Conservation (phyloP, 92 coral and sea anemone species). For the Umimayanthus chanpuru region DNA sequence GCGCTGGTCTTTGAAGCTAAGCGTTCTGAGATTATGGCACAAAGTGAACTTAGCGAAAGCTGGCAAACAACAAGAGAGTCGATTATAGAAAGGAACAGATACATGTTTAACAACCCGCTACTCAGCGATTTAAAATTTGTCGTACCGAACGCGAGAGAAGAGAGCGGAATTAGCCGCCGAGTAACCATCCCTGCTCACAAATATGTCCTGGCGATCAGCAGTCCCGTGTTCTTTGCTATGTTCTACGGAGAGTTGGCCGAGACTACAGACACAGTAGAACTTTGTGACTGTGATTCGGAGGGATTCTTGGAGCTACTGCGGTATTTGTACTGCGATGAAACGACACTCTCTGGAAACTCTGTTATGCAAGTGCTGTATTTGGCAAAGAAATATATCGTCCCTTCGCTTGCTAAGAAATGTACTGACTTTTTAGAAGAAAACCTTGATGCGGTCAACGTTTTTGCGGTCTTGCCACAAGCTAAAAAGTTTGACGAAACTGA, state of each 20-base stretch:
- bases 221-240: conserved; percentile 67
- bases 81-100: conserved; percentile 46
- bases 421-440: conserved; percentile 49
- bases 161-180: conserved; percentile 6
- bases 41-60: not conserved
- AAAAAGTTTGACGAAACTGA: conserved; percentile 53
- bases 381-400: conserved; percentile 59
- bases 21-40: not conserved
- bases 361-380: conserved; percentile 60
- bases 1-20: not conserved
- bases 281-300: conserved; percentile 58
- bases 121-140: conserved; percentile 60
- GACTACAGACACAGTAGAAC: conserved; percentile 41
- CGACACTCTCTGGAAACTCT: conserved; percentile 40
- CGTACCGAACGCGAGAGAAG: conserved; percentile 26
- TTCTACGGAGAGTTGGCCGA: conserved; percentile 63
- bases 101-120: conserved; percentile 49
- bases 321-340: conserved; percentile 54
- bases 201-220: conserved; percentile 59
- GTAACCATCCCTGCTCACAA: conserved; percentile 60
- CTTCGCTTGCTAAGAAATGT: conserved; percentile 52
- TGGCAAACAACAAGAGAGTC: conserved; percentile 53
- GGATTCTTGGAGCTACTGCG: conserved; percentile 53
- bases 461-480: conserved; percentile 50
- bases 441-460: conserved; percentile 53